phyloP scores from a whole-genome alignment of 23 tunicate species.

The Aplidium turbinatum region DNA sequence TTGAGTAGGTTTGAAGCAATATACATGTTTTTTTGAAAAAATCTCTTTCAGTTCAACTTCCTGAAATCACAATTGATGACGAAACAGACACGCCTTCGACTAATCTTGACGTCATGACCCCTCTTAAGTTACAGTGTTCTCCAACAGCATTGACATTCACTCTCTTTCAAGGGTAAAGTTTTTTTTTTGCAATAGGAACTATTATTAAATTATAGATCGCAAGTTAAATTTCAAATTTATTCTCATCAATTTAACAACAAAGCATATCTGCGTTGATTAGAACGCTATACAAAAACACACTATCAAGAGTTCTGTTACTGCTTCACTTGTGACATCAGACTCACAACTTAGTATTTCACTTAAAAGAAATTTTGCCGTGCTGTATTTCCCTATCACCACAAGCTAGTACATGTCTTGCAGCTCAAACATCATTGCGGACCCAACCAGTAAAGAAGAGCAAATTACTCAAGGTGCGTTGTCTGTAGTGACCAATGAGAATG shows the following conservation, averaged over 20 bases:
- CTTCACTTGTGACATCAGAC: no score
- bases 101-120: background rate
- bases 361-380: no score
- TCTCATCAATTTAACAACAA: no score
- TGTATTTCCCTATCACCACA: background rate
- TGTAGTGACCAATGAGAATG: slow-evolving; percentile 43
- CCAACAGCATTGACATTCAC: slow-evolving; percentile 41
- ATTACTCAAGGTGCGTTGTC: slow-evolving; percentile 51
- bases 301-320: no score
- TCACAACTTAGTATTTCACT: no score
- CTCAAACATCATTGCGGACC: slow-evolving; percentile 58
- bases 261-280: no score
- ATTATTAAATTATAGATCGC: no score
- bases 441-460: slow-evolving; percentile 65
- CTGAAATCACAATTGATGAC: slow-evolving; percentile 14
- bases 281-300: no score
- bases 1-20: background rate
- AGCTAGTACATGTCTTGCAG: slow-evolving; percentile 11
- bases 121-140: slow-evolving; percentile 3
- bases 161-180: slow-evolving; percentile 51
- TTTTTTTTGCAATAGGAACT: slow-evolving; percentile 7
- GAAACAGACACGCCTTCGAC: slow-evolving; percentile 22
- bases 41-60: slow-evolving; percentile 39
- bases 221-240: no score
- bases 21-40: background rate